phyloP scores from a whole-genome alignment of 2,113 vertebrate species.

The Cinclus cinclus region DNA sequence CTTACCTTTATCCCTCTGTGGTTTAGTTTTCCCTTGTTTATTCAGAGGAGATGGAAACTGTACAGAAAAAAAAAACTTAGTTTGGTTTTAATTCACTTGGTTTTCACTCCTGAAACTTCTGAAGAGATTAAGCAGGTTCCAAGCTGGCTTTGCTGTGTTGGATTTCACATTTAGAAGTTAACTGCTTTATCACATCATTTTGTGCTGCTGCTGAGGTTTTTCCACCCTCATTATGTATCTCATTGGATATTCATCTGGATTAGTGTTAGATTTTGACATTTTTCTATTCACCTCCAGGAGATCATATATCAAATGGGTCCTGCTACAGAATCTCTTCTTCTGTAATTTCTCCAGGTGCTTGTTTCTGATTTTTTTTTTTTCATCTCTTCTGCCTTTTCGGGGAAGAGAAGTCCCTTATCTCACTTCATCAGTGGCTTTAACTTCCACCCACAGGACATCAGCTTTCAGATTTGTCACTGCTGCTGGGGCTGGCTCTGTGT shows the following conservation, averaged over 20 bases:
- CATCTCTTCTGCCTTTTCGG: not conserved
- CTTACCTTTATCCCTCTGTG: not conserved
- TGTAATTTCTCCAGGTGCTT: constrained; percentile 32
- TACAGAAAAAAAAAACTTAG: not conserved
- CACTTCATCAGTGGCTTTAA: constrained; percentile 3
- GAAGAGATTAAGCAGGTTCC: constrained; percentile 16
- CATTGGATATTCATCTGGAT: constrained; percentile 12
- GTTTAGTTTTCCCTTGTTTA: constrained; percentile 10
- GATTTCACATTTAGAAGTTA: not conserved
- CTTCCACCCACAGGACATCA: not conserved
- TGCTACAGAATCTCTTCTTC: not conserved
- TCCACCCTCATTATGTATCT: not conserved
- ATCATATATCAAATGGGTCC: not conserved
- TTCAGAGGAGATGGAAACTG: not conserved
- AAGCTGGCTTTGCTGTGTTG: not conserved
- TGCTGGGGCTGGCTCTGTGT: not conserved
- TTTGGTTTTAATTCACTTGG: not conserved
- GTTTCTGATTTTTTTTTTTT: not conserved
- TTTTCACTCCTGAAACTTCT: not conserved
- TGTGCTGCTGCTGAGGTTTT: not conserved
- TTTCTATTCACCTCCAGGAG: not conserved
- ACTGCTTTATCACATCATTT: not conserved
- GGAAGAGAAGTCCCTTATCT: not conserved
- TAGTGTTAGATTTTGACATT: not conserved
- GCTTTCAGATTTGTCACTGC: not conserved